Conservation (phyloP, 2,797 vertebrate genomes). For the Percopsis omiscomaycus region DNA sequence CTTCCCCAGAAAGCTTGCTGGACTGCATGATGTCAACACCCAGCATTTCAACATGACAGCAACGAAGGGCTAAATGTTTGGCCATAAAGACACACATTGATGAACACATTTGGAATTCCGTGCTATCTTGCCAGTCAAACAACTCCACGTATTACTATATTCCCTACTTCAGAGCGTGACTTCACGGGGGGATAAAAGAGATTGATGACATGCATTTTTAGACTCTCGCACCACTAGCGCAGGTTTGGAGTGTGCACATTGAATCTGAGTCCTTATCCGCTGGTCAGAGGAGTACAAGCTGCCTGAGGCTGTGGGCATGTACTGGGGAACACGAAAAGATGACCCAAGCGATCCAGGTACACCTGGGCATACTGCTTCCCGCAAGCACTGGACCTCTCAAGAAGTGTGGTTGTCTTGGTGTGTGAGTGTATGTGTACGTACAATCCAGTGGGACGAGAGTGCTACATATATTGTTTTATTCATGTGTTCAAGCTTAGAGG, state of each 20-base stretch:
- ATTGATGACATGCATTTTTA: not conserved
- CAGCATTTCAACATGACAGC: not conserved
- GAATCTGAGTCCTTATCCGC: not conserved
- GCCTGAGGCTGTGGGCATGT: conserved; percentile 3
- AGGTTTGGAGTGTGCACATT: conserved; percentile 1
- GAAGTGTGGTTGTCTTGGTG: too few species aligned
- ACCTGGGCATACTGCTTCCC: too few species aligned
- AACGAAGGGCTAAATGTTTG: conserved; percentile 3
- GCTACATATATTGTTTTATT: too few species aligned
- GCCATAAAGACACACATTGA: not conserved
- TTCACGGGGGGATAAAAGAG: not conserved
- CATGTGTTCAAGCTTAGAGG: too few species aligned
- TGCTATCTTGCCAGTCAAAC: too few species aligned
- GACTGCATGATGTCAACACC: not conserved
- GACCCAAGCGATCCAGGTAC: too few species aligned
- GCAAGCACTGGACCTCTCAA: too few species aligned
- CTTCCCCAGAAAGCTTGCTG: not conserved
- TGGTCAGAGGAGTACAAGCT: conserved; percentile 11
- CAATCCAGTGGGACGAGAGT: too few species aligned
- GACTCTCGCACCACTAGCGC: conserved; percentile 3
- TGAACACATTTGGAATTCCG: not conserved
- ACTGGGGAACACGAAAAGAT: not conserved
- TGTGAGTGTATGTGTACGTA: too few species aligned
- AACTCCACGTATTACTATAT: too few species aligned
- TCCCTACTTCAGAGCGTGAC: not conserved